Conservation (phyloP, 2,888 invertebrate species). For the Frankliniella fusca region DNA sequence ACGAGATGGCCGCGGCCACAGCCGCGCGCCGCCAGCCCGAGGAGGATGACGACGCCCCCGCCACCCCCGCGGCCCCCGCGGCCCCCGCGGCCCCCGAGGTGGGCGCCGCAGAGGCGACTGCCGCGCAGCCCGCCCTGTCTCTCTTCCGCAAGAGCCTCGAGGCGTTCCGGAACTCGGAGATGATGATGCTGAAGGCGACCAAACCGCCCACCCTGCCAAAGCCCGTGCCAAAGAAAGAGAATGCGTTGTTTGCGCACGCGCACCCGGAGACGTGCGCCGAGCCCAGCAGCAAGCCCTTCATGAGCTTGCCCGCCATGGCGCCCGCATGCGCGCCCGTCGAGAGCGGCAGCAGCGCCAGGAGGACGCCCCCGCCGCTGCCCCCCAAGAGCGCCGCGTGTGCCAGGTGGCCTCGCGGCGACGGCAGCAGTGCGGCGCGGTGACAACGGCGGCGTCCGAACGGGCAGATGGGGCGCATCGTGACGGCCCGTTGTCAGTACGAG, state of each 20-base stretch:
- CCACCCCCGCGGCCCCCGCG: background rate
- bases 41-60: constrained; percentile 1
- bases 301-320: background rate
- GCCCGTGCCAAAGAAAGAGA: constrained; percentile 17
- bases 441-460: too few species aligned
- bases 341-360: background rate
- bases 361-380: constrained; percentile 19
- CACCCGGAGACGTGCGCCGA: too few species aligned
- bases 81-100: background rate
- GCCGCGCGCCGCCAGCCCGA: background rate
- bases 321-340: background rate
- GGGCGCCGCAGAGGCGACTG: background rate
- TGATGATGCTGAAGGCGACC: constrained; percentile 10
- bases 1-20: constrained; percentile 8
- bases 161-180: constrained; percentile 23
- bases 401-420: background rate
- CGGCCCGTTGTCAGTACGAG: too few species aligned
- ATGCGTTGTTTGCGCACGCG: background rate
- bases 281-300: background rate
- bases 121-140: background rate
- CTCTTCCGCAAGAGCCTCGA: constrained; percentile 16
- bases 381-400: background rate
- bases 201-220: constrained; percentile 15
- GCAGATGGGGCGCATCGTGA: too few species aligned
- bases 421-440: background rate